These are phyloP conservation scores for Perognathus longimembris DNA, from an alignment of 2,113 vertebrate species.

Conservation along the genomic window DNA sequence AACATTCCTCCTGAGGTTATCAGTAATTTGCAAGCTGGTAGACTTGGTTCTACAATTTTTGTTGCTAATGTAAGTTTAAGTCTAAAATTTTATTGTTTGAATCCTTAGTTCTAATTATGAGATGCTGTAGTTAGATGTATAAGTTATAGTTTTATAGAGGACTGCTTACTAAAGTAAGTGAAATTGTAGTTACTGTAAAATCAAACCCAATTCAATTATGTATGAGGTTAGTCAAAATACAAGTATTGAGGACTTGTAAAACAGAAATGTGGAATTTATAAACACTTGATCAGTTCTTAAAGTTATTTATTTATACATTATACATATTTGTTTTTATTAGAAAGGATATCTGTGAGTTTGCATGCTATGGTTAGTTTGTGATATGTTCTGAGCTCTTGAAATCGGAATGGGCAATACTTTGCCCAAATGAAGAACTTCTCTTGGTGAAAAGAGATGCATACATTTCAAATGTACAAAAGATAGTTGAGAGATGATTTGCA, in stretches of 20 bases:
- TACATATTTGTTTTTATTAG: slow-evolving; percentile 46
- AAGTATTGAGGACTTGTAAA: slow-evolving; percentile 18
- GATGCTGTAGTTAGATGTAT: slow-evolving; percentile 60
- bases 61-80: slow-evolving; percentile 95
- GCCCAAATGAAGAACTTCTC: slow-evolving; percentile 45
- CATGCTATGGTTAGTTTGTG: slow-evolving; percentile 57
- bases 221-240: slow-evolving; percentile 39
- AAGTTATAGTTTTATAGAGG: slow-evolving; percentile 29
- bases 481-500: slow-evolving; percentile 48
- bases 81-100: slow-evolving; percentile 53
- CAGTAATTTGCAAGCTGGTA: slow-evolving; percentile 95
- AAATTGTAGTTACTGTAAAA: slow-evolving; percentile 43
- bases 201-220: slow-evolving; percentile 28
- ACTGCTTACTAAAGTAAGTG: slow-evolving; percentile 59
- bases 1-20: slow-evolving; percentile 98
- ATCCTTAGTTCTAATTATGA: slow-evolving; percentile 43
- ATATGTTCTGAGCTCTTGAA: slow-evolving; percentile 59
- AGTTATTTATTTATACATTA: slow-evolving; percentile 16
- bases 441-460: slow-evolving; percentile 48
- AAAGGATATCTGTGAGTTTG: slow-evolving; percentile 61
- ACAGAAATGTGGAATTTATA: slow-evolving; percentile 52
- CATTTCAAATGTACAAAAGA: slow-evolving; percentile 50
- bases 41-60: slow-evolving; percentile 96
- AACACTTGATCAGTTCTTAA: slow-evolving; percentile 54
- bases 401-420: slow-evolving; percentile 35